A percentile compares a stretch with the other conserved stretches of the same genome.
phyloP scores from a whole-genome alignment of 2,113 vertebrate species.

The Calypte anna region DNA sequence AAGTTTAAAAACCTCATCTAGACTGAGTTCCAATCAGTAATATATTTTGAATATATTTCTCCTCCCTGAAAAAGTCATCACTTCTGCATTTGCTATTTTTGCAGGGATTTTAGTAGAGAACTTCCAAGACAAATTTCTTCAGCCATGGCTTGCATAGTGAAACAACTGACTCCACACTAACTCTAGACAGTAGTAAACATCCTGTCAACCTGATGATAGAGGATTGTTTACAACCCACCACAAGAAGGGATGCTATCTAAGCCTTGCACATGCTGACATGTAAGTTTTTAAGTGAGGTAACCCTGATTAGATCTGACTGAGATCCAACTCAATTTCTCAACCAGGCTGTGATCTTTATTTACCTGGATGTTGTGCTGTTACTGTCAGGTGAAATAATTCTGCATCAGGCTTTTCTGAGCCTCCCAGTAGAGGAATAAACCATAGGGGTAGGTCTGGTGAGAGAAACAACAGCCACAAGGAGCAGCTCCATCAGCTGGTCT shows the following conservation, averaged over 20 bases:
- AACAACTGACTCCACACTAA: background rate
- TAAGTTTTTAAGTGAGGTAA: background rate
- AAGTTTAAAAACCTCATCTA: background rate
- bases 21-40: background rate
- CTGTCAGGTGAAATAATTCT: background rate
- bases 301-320: background rate
- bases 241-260: background rate
- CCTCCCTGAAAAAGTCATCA: background rate
- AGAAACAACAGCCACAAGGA: too few relatives aligned
- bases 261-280: background rate
- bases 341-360: slow-evolving; percentile 12
- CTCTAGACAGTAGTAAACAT: background rate
- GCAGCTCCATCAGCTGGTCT: too few relatives aligned
- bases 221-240: background rate
- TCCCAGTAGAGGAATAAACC: background rate
- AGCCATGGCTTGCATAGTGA: background rate
- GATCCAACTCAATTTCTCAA: slow-evolving; percentile 4
- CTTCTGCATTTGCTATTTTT: background rate
- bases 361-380: background rate
- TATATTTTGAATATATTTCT: too few relatives aligned
- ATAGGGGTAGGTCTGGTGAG: background rate
- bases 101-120: background rate
- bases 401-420: background rate
- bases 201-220: background rate
- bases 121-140: background rate